Evolutionary conservation across 2,888 invertebrate genomes (phyloP), one percentile per base, ranked within the genome.

Genomic region (Drosophila histrio): DNA sequence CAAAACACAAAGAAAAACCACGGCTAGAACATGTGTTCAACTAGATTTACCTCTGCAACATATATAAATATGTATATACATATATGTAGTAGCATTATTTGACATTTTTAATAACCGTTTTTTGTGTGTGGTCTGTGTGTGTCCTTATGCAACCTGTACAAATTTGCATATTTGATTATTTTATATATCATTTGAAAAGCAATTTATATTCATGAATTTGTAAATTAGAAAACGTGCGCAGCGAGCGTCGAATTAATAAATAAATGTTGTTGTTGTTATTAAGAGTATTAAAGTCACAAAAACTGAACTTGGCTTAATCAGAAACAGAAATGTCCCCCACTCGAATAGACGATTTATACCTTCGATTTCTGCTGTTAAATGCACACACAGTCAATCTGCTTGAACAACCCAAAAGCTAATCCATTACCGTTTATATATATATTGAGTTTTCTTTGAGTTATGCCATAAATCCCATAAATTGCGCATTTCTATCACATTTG

Each of bases 91-190:
- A 7, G 36, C 46, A 52, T 70, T 71, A 67, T 61, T 61, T 70
- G 44, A 52, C 43, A 62, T 53, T 82, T 78, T 81, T 68, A 84
- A 76, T 71, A 67, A 73, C 57, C 60, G 54, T 70, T 76, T 57
- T 71, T 58, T 57, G 71, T 66, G 34, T 46, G 52, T 54, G 53
- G 34, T 32, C 24, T 30, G 21, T 52, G 34, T 39, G 9, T 46
- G 22, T 28, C 13, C 5, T 36, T 32, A 39, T 61, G 60, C 53
- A 53, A 52, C 44, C 30, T 50, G 21, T 9, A 3, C 22, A 52
- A 71, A 83, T 83, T 83, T 82, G 86, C 83, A 87, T 83, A 74
- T 82, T 87, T 85, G 79, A 83, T 82, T 87, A 87, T 76, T 78
- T 85, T 81, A 85, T 75, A 78, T 81, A 61, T 54, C 71, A 77